These are phyloP conservation scores for Chirona hameri DNA, from an alignment of 2,888 invertebrate genomes.

Conservation along the genomic window DNA sequence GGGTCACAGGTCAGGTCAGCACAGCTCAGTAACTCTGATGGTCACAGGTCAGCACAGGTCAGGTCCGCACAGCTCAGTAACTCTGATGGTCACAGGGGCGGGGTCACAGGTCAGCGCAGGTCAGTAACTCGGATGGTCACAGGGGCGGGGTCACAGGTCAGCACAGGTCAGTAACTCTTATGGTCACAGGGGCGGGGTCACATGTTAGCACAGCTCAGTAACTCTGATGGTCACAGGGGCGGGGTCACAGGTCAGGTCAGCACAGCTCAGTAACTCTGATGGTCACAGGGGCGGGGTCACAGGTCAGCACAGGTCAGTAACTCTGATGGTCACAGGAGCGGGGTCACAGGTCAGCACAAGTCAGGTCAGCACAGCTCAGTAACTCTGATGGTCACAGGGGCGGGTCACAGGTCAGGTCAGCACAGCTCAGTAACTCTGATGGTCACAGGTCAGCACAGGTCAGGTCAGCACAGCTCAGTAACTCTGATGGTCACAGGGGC, in stretches of 20 bases:
- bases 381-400: not conserved
- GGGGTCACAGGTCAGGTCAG: not conserved
- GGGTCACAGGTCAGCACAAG: no score
- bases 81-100: not conserved
- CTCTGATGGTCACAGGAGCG: no score
- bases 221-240: no score
- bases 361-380: not conserved
- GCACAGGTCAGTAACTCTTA: not conserved
- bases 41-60: not conserved
- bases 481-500: not conserved
- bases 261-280: not conserved
- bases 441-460: not conserved
- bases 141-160: no score
- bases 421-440: no score
- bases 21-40: no score
- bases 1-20: not conserved
- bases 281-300: no score
- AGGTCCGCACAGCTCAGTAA: not conserved
- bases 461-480: not conserved
- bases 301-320: no score
- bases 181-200: no score
- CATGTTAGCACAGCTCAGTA: no score
- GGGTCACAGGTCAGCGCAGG: no score
- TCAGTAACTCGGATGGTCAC: no score
- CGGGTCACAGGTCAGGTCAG: not conserved